A percentile compares a stretch with the other conserved stretches of the same genome.
Conservation (phyloP, 64 coral and sea anemone species). For the Pocillopora verrucosa region DNA sequence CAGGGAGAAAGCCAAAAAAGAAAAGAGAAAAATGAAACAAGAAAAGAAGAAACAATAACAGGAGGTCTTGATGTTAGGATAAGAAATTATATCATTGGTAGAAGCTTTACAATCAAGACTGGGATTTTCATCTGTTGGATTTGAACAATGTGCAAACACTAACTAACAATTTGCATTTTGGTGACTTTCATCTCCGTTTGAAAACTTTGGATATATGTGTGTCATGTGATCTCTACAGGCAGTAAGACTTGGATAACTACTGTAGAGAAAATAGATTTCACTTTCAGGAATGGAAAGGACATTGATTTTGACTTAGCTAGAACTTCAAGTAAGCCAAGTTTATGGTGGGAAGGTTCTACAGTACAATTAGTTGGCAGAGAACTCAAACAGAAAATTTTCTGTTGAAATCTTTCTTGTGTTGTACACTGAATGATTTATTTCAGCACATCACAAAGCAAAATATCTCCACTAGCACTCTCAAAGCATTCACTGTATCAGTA, state of each 20-base stretch:
- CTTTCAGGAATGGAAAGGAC: too few relatives aligned
- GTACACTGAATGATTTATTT: not conserved
- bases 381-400: not conserved
- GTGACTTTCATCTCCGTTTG: too few relatives aligned
- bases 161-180: too few relatives aligned
- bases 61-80: not conserved
- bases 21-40: conserved; percentile 63
- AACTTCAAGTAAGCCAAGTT: too few relatives aligned
- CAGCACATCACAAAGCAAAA: not conserved
- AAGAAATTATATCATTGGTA: not conserved
- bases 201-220: too few relatives aligned
- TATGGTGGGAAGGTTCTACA: not conserved
- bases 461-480: not conserved
- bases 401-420: not conserved
- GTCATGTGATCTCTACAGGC: too few relatives aligned
- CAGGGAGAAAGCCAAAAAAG: conserved; percentile 47
- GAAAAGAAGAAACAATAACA: conserved; percentile 71
- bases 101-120: not conserved
- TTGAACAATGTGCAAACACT: too few relatives aligned
- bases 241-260: too few relatives aligned
- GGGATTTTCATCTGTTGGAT: not conserved
- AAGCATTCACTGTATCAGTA: not conserved
- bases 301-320: too few relatives aligned
- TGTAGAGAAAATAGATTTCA: too few relatives aligned
- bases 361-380: not conserved